A percentile compares a stretch with the other conserved stretches of the same genome.
These are phyloP conservation scores for Disparrhopalites patrizii DNA, from an alignment of 2,888 invertebrate genomes.

Conservation along the genomic window DNA sequence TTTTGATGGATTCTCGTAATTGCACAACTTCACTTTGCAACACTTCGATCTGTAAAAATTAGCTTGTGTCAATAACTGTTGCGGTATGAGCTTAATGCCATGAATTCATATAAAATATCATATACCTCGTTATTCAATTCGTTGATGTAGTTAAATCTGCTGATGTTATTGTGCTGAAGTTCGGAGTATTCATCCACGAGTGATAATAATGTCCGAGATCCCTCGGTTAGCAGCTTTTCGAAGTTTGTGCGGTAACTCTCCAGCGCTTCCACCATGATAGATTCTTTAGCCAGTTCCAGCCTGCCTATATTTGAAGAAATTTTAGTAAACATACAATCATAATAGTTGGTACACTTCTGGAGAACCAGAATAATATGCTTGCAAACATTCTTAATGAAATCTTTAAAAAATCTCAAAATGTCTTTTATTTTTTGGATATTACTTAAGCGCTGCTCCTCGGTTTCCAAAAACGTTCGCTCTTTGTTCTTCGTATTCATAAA, in stretches of 20 bases:
- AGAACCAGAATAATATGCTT: neutral
- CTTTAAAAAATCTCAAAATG: neutral
- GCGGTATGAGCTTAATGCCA: neutral
- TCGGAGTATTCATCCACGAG: slow-evolving; percentile 44
- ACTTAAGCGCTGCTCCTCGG: slow-evolving; percentile 45
- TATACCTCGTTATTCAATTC: slow-evolving; percentile 44
- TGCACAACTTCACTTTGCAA: slow-evolving; percentile 33
- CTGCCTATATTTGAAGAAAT: slow-evolving; percentile 32
- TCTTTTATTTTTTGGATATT: slow-evolving; percentile 4
- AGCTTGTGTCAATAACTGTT: neutral
- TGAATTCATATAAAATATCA: neutral
- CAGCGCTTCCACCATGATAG: slow-evolving; percentile 39
- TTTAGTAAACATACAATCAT: neutral
- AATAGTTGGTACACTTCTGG: neutral
- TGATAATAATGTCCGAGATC: slow-evolving; percentile 29
- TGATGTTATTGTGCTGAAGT: slow-evolving; percentile 42
- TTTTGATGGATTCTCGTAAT: slow-evolving; percentile 36
- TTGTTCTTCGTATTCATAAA: slow-evolving; percentile 46
- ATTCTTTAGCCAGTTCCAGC: slow-evolving; percentile 45
- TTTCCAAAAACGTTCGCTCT: slow-evolving; percentile 44
- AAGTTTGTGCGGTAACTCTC: slow-evolving; percentile 41
- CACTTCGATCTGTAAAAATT: slow-evolving; percentile 35
- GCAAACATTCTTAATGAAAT: neutral
- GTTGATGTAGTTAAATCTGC: slow-evolving; percentile 45
- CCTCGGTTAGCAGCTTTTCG: slow-evolving; percentile 36